Conservation (phyloP, 2,888 invertebrate species). For the Penaeus monodon region DNA sequence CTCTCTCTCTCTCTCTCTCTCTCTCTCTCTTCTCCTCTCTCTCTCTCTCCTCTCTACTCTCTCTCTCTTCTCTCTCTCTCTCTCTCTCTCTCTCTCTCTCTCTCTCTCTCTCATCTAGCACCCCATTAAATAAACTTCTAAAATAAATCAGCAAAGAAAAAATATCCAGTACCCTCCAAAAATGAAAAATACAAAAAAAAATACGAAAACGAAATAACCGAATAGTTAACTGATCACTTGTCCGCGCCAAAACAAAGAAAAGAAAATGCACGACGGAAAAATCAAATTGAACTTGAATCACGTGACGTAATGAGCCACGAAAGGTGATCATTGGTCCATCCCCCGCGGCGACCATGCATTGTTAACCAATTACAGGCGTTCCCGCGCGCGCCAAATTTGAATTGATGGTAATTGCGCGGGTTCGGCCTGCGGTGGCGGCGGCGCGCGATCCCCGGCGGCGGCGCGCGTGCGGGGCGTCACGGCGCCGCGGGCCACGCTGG, state of each 20-base stretch:
- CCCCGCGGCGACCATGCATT: slow-evolving; percentile 45
- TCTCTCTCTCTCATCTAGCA: no score
- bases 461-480: background rate
- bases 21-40: no score
- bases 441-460: slow-evolving; percentile 33
- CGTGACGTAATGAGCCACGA: slow-evolving; percentile 51
- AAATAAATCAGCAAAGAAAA: no score
- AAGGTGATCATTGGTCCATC: slow-evolving; percentile 52
- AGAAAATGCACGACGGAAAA: background rate
- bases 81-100: no score
- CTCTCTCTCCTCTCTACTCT: no score
- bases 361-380: slow-evolving; percentile 54
- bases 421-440: slow-evolving; percentile 37
- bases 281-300: slow-evolving; percentile 44
- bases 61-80: no score
- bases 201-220: no score
- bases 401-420: slow-evolving; percentile 54
- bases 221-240: no score
- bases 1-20: no score
- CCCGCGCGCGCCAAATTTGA: slow-evolving; percentile 55
- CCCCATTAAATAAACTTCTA: no score
- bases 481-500: background rate
- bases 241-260: background rate
- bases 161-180: no score
- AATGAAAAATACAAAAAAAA: no score